These are phyloP conservation scores for Pimephales promelas DNA, from an alignment of 2,113 vertebrate genomes.

Conservation along the genomic window DNA sequence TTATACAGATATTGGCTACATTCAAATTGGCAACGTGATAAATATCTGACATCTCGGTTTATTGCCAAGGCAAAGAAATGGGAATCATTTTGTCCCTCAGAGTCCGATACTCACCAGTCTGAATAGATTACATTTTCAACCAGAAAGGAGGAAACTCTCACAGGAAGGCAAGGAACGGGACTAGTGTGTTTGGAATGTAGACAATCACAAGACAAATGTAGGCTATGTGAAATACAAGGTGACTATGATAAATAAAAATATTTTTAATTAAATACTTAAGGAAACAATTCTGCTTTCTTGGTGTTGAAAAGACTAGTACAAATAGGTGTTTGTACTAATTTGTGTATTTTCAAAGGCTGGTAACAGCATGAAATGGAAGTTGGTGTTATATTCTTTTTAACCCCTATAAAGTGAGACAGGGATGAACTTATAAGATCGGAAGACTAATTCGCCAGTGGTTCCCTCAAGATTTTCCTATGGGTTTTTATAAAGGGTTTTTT, in stretches of 20 bases:
- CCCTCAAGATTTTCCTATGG: no score
- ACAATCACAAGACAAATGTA: background rate
- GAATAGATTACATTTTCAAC: background rate
- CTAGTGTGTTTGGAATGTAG: background rate
- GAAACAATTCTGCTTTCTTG: background rate
- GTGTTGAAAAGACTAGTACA: background rate
- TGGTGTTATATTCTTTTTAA: no score
- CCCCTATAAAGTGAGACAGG: no score
- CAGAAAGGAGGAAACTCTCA: conserved; percentile 7
- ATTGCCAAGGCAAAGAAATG: conserved; percentile 54
- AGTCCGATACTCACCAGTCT: conserved; percentile 22
- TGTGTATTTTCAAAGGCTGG: background rate
- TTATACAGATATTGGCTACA: conserved; percentile 79
- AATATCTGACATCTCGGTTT: conserved; percentile 68
- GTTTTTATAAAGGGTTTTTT: no score
- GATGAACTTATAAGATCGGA: no score
- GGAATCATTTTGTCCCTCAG: conserved; percentile 42
- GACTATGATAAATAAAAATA: background rate
- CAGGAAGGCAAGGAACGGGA: background rate
- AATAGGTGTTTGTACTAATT: background rate
- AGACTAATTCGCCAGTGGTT: no score
- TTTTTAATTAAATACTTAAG: no score
- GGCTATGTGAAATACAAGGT: background rate
- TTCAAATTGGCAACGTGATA: conserved; percentile 74
- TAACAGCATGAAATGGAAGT: background rate